Percentiles rank a stretch among this genome's conserved stretches.
These are phyloP conservation scores for Lasius platythorax DNA, from an alignment of 2,888 invertebrate genomes.

Conservation along the genomic window DNA sequence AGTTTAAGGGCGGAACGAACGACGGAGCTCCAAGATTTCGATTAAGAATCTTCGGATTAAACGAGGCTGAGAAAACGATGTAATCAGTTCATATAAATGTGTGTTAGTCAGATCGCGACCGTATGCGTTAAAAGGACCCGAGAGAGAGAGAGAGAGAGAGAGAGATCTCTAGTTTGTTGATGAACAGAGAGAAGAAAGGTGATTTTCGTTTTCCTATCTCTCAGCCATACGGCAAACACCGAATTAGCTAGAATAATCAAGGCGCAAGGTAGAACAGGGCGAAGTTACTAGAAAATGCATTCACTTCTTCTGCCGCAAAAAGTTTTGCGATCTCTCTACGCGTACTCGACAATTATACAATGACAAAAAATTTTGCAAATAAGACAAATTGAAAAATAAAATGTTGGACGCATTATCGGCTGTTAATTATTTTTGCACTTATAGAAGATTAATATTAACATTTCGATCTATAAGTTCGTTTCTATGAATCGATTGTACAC, in stretches of 20 bases:
- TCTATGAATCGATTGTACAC: background rate
- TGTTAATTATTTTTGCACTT: background rate
- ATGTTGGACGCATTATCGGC: background rate
- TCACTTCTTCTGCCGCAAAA: constrained; percentile 68
- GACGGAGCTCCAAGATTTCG: constrained; percentile 50
- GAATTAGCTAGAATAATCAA: constrained; percentile 79
- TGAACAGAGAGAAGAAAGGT: constrained; percentile 64
- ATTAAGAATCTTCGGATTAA: constrained; percentile 58
- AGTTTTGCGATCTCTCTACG: constrained; percentile 19
- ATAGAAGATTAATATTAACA: background rate
- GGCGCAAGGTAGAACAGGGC: constrained; percentile 52
- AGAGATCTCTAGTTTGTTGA: constrained; percentile 43
- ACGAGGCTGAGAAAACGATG: constrained; percentile 71
- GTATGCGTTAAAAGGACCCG: constrained; percentile 53
- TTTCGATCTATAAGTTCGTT: background rate
- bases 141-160: constrained; percentile 47
- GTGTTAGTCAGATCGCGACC: constrained; percentile 62
- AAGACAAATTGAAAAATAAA: background rate
- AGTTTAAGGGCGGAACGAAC: background rate
- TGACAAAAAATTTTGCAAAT: background rate
- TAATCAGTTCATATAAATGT: constrained; percentile 81
- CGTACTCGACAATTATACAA: background rate
- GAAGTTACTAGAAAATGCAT: constrained; percentile 67
- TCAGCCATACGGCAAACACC: constrained; percentile 63
- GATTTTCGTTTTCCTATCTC: constrained; percentile 73